Evolutionary conservation across 2,797 vertebrate genomes (phyloP).

Genomic region (Falco novaeseelandiae): DNA sequence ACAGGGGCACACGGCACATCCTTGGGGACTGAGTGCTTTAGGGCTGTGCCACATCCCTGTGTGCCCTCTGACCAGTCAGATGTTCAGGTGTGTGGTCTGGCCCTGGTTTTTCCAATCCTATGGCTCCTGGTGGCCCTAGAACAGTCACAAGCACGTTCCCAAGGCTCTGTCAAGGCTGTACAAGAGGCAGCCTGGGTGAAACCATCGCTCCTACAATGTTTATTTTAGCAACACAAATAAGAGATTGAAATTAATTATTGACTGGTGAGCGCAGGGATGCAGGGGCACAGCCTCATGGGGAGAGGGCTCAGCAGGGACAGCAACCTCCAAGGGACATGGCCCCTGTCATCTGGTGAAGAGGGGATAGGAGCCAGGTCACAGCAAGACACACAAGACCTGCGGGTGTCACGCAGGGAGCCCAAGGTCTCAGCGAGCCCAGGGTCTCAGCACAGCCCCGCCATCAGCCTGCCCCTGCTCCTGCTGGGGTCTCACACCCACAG

Average conservation of each 20-base stretch:
- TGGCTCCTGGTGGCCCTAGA: background rate
- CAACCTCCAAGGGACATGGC: background rate
- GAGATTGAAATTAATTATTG: slow-evolving; percentile 22
- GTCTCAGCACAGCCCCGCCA: background rate
- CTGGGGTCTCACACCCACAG: background rate
- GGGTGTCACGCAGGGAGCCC: background rate
- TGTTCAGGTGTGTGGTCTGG: background rate
- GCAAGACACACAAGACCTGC: background rate
- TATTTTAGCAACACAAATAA: slow-evolving; percentile 36
- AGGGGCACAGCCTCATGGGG: background rate
- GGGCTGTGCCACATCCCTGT: background rate
- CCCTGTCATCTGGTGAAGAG: background rate
- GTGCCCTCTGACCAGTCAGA: background rate
- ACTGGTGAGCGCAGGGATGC: background rate
- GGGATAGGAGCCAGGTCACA: background rate
- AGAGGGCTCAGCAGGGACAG: background rate
- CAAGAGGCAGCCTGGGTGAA: background rate
- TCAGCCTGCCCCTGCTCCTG: background rate
- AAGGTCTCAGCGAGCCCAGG: fast-evolving
- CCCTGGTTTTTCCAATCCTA: background rate
- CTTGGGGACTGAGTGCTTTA: background rate
- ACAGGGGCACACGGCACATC: fast-evolving
- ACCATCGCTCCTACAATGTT: background rate
- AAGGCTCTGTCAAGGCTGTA: background rate
- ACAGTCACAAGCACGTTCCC: background rate